Evolutionary conservation across 2,797 vertebrate species (phyloP), one percentile per base, ranked within the genome.

Genomic region (Darevskia nairensis): DNA sequence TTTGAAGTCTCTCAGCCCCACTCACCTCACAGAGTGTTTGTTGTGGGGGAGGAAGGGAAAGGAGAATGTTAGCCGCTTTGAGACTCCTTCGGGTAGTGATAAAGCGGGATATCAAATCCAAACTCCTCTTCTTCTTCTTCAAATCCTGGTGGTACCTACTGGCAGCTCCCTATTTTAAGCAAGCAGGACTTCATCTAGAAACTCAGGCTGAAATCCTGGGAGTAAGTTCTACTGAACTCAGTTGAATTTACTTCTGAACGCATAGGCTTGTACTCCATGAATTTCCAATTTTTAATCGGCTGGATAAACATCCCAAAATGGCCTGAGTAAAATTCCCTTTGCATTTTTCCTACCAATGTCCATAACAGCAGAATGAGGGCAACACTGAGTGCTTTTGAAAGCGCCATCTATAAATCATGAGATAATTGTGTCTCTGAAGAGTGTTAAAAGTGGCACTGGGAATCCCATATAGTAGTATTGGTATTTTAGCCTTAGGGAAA

Each of bases 361-460:
- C 17, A n/a, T 82, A 61, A 35, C 27, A 71, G 39, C n/a, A 72
- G 23, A 32, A 4, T 35, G 32, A 82, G 9, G 4, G 84, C 79
- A 72, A 75, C 8, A 5, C 50, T 80, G 86, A 89, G 46, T 72
- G 39, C 23, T 64, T 90, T 90, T 89, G 89, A 92, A 91, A 79
- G 74, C 59, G 32, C 1, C 3, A 71, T 23, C 1, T 59, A 76
- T 66, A 55, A 69, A 64, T 69, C 69, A 80, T 25, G 29, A 89
- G 89, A n/a, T 85, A 87, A 75, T 71, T 90, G 46, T 72, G 84
- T n/a, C 77, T 86, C 17, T 6, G 72, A 59, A 78, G 85, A 91
- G 39, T 79, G 19, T 59, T 44, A 71, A 61, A 72, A 71, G 19
- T 78, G 85, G 39, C 86, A 89, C 66, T n/a, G 90, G 86, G 82